Conservation (phyloP, 2,888 invertebrate genomes). For the Drosophila aldrichi region DNA sequence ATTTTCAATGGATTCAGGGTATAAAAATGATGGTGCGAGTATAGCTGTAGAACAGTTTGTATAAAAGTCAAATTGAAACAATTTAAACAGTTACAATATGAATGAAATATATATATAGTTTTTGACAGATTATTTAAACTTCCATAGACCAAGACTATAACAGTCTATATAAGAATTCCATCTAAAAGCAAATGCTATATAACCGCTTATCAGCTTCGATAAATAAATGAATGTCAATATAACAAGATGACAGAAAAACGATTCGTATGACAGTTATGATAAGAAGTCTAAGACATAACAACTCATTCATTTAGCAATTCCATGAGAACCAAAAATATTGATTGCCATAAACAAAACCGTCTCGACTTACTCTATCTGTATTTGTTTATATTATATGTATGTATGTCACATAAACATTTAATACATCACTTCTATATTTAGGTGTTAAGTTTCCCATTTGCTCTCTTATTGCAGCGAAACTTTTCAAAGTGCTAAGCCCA, state of each 20-base stretch:
- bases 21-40: not conserved
- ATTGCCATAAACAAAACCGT: not conserved
- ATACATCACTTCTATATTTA: not conserved
- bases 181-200: not conserved
- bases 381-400: not conserved
- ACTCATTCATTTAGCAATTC: not conserved
- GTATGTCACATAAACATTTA: not conserved
- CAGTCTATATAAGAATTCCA: not conserved
- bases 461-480: too few species aligned
- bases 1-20: too few species aligned
- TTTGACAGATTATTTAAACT: too few species aligned
- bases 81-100: too few species aligned
- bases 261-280: not conserved
- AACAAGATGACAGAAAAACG: not conserved
- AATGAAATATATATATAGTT: too few species aligned
- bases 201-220: not conserved
- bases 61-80: not conserved
- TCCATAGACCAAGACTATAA: not conserved
- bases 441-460: not conserved
- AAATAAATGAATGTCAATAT: not conserved
- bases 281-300: not conserved
- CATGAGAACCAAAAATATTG: not conserved
- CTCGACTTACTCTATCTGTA: not conserved
- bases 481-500: not conserved
- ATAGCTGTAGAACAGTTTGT: not conserved